Base-by-base conservation (phyloP, 2,888 invertebrate species). In the Lasioglossum morio region DNA sequence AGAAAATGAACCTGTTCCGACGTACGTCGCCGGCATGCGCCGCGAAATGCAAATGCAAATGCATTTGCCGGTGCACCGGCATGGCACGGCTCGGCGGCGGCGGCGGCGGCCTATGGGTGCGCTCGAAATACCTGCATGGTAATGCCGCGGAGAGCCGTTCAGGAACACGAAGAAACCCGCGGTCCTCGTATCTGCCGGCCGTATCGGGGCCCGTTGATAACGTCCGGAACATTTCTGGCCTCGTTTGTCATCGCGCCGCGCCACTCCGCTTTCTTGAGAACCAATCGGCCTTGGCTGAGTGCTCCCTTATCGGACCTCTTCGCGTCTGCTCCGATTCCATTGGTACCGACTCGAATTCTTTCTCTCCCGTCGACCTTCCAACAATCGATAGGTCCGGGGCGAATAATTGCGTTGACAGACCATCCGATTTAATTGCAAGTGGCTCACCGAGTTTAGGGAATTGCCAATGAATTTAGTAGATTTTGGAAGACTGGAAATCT, bases 1-100 rank as follows among this genome's bases (percentile, higher is more conserved):
- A 76, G 84, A 87, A 82, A 90, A 89, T 90, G 90, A 90, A 90
- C 90, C 89, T 90, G 90, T 88, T 90, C 72, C 86, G 77, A 81
- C 85, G 84, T 81, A 82, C 85, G 79, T 81, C 77, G 88, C 77
- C 43, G 79, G 79, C 79, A 78, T 79, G 80, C 81, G 82, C 63
- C 76, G 70, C 34, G 19, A 66, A 66, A 66, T 34, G 66, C 81
- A 75, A 86, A 88, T 90, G 90, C 86, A 89, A 87, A 89, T 91
- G 78, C 77, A 60, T 27, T 60, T 14, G 63, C 72, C 66, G 63
- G 69, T 43, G 63, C 80, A 53, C 69, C 73, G 70, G 53, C 53
- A 30, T 63, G 30, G 60, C n/a, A 14, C 63, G 63, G 63, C 30
- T 14, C 63, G 7, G 4, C 60, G 37, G 70, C 46, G 19, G 48